These are phyloP conservation scores for Lepidonotus clava DNA, from an alignment of 2,888 invertebrate species.

Conservation along the genomic window DNA sequence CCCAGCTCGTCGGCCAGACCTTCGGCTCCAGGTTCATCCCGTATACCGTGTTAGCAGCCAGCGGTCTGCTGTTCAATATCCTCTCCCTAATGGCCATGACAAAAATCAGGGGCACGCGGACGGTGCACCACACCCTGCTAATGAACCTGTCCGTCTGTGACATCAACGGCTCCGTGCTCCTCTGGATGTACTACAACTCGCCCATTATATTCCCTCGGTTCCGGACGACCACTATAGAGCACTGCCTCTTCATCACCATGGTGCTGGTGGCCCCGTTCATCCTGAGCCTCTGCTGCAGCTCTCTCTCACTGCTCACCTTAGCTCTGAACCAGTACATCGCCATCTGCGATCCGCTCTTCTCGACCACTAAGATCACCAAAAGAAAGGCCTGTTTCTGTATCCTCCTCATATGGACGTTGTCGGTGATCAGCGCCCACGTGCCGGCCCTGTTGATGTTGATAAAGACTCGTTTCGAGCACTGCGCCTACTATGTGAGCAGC, in stretches of 20 bases:
- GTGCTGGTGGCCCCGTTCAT: constrained; percentile 63
- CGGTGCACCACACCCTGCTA: constrained; percentile 70
- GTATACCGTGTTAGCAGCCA: constrained; percentile 60
- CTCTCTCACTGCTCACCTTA: constrained; percentile 64
- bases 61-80: constrained; percentile 68
- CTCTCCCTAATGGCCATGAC: constrained; percentile 73
- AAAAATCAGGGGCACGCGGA: constrained; percentile 66
- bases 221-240: constrained; percentile 56
- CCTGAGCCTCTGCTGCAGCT: constrained; percentile 62
- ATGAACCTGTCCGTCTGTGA: constrained; percentile 66
- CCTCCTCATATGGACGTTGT: constrained; percentile 61
- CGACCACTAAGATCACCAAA: constrained; percentile 63
- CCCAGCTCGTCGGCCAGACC: constrained; percentile 7
- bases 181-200: constrained; percentile 68
- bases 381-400: constrained; percentile 60
- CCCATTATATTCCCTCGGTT: constrained; percentile 64
- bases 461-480: constrained; percentile 56
- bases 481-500: constrained; percentile 54
- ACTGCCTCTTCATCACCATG: constrained; percentile 64
- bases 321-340: constrained; percentile 67
- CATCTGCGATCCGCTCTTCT: constrained; percentile 66
- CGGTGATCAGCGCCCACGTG: constrained; percentile 57
- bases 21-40: constrained; percentile 63
- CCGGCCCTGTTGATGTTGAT: constrained; percentile 63
- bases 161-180: constrained; percentile 62